A percentile compares a stretch with the other conserved stretches of the same genome.
Conservation (phyloP, 2,797 vertebrate species). For the Chaetophractus vellerosus region DNA sequence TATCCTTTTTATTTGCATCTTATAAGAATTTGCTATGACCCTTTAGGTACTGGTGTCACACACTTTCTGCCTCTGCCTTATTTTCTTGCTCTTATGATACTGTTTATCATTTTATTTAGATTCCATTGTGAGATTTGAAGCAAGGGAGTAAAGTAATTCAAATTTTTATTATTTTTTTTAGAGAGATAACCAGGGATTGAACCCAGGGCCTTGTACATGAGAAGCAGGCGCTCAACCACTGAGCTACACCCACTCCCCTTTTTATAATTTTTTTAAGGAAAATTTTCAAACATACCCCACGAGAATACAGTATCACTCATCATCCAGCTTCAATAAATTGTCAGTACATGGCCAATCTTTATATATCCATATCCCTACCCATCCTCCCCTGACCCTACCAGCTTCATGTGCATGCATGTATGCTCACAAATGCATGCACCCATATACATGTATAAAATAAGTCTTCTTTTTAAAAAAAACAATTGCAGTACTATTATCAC, state of each 20-base stretch:
- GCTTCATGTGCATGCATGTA: not conserved
- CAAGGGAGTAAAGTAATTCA: constrained; percentile 30
- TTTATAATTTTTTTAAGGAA: not conserved
- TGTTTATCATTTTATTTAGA: constrained; percentile 2
- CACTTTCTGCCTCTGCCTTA: not conserved
- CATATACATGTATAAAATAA: not conserved
- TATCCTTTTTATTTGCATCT: not conserved
- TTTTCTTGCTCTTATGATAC: constrained; percentile 50
- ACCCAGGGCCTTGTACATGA: too few relatives aligned
- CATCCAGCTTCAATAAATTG: constrained; percentile 33
- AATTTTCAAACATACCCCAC: constrained; percentile 45
- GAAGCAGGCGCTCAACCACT: too few relatives aligned
- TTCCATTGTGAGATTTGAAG: constrained; percentile 16
- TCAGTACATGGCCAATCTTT: not conserved
- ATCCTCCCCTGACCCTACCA: not conserved
- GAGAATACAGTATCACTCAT: not conserved
- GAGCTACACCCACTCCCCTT: too few relatives aligned
- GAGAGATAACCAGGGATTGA: too few relatives aligned
- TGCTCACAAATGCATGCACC: not conserved
- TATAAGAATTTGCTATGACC: not conserved
- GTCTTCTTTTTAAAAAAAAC: constrained; percentile 4
- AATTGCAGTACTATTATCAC: not conserved
- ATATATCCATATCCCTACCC: not conserved
- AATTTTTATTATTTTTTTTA: not conserved
- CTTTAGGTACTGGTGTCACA: not conserved